Evolutionary conservation across 2,888 invertebrate genomes (phyloP).

Genomic region (Dugesia japonica): DNA sequence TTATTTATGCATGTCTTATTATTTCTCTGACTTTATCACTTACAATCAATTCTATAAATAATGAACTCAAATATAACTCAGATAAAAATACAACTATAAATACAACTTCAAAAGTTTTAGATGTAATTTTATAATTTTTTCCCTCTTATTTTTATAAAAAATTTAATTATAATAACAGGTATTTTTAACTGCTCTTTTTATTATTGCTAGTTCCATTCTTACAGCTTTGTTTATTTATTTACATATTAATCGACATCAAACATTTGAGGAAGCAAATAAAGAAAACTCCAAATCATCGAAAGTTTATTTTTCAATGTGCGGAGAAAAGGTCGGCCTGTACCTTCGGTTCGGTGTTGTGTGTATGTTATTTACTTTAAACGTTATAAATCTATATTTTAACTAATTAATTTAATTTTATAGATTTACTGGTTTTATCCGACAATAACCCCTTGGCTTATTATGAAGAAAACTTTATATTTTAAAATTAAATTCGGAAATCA

Average conservation of each 20-base stretch:
- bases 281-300: neutral
- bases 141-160: neutral
- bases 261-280: neutral
- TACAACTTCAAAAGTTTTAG: neutral
- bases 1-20: neutral
- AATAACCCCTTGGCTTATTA: too few relatives aligned
- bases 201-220: neutral
- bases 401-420: too few relatives aligned
- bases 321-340: constrained; percentile 1
- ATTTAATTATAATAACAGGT: neutral
- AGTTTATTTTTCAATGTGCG: neutral
- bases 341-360: constrained; percentile 7
- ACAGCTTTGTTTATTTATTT: neutral
- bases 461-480: too few relatives aligned
- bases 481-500: too few relatives aligned
- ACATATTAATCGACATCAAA: neutral
- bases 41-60: neutral
- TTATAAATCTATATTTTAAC: too few relatives aligned
- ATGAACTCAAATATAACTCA: neutral
- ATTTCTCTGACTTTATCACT: neutral
- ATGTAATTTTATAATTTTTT: neutral
- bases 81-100: neutral
- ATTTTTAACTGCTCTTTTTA: neutral
- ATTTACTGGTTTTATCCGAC: too few relatives aligned
- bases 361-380: neutral